These are phyloP conservation scores for Agrilus mali DNA, from an alignment of 2,888 invertebrate species.

Conservation along the genomic window DNA sequence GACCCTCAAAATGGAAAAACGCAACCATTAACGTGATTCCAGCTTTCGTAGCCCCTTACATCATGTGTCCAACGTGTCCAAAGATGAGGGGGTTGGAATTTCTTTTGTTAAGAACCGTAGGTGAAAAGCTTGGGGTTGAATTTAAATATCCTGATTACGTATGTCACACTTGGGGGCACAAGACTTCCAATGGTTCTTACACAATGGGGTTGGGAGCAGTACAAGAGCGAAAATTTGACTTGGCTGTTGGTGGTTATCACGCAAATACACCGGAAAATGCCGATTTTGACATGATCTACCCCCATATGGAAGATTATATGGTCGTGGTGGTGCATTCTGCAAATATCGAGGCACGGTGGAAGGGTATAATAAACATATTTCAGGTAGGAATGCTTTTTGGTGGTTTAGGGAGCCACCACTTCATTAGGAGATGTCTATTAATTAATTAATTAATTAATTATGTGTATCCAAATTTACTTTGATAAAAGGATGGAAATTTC, in stretches of 20 bases:
- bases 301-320: conserved; percentile 7
- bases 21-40: background rate
- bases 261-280: background rate
- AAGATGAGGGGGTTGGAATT: no score
- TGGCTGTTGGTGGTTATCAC: conserved; percentile 5
- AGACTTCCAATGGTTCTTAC: conserved; percentile 1
- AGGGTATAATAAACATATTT: conserved; percentile 3
- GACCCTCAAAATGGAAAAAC: background rate
- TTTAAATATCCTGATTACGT: no score
- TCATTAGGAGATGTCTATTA: no score
- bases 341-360: conserved; percentile 2
- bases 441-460: no score
- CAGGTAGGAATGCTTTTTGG: no score
- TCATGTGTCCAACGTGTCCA: background rate
- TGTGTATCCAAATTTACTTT: no score
- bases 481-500: no score
- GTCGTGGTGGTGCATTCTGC: conserved; percentile 6
- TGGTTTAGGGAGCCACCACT: no score
- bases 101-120: no score
- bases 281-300: conserved; percentile 7
- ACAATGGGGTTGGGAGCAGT: conserved; percentile 1
- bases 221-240: conserved; percentile 2
- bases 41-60: background rate
- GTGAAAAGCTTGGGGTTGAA: no score
- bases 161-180: background rate